Base-by-base conservation (phyloP, 2,113 vertebrate species). In the Rana temporaria region DNA sequence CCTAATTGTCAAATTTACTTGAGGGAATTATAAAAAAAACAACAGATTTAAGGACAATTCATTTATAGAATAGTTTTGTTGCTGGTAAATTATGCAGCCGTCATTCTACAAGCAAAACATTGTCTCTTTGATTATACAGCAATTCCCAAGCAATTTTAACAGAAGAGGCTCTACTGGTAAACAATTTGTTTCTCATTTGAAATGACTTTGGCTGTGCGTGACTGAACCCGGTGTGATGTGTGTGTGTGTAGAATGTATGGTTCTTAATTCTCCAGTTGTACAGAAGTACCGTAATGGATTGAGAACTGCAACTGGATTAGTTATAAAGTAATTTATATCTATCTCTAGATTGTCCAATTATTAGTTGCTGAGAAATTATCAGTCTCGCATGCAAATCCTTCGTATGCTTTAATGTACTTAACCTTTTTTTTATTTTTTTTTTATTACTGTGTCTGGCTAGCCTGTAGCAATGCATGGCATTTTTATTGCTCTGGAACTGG, bases 151-250 rank as follows among this genome's bases (percentile, higher is more conserved):
- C 55, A 73, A 73, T 59, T 74, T 74, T 30, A 74, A 56, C 57
- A 75, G 56, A 75, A 62, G 22, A 42, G 32, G 32, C 7, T 38
- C 19, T 60, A 38, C 56, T n/a, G 32, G 72, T 75, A 75, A 75
- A 75, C 60, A 75, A 75, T 62, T 71, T 71, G 69, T 71, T 62
- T 75, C 30, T 75, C 56, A 75, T 75, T 75, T 75, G 72, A 42
- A 56, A 75, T 60, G 56, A 22, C 72, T n/a, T 30, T 62, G 12
- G 56, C 72, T 75, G 57, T 60, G 42, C 42, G 72, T 60, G 71
- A 75, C 42, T 75, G 19, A 57, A 75, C 71, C 42, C 30, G 18
- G n/a, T 2, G 30, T 32, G 26, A 6, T 52, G 55, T 52, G 18
- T 8, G 52, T 52, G 55, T 52, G 18, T 8, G 52, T 24, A 26